Evolutionary conservation across 1,140 invertebrate genomes (phyloP), one percentile per base, ranked within the genome.

Genomic region (Saccostrea echinata): DNA sequence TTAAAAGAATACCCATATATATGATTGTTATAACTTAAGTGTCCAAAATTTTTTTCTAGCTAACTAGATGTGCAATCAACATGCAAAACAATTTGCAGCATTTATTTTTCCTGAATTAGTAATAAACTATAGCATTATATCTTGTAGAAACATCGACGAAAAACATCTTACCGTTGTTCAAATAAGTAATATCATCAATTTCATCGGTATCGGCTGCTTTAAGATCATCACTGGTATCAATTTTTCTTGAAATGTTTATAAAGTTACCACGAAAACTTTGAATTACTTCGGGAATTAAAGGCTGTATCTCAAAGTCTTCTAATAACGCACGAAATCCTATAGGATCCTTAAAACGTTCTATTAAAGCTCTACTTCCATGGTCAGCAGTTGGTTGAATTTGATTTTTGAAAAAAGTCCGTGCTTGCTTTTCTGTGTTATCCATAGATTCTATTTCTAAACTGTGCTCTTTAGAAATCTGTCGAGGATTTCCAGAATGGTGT

Each of bases 331-430:
- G 68, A 33, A 71, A 71, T 27, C 68, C 68, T 27, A 71, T 71
- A 16, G 68, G 68, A 18, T 71, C 68, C 27, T 71, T 71, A 71
- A 71, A 71, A 11, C 68, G 68, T 71, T 71, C 30, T 30, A 71
- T 71, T 33, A 71, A 16, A 30, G 68, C 68, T 16, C 13, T 71
- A 33, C 68, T 71, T 16, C 68, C 68, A 18, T 71, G 68, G 12
- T 71, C 68, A 27, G 16, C 13, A 11, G 8, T 71, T 1, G 12
- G 1, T 71, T 71, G 24, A 33, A 4, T 27, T 33, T 71, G 27
- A 30, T 71, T 33, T 27, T 71, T 71, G 9, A 18, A 8, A 61
- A 21, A 21, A 61, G 6, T 18, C n/a, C n/a, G 3, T 30, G 68
- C 16, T 16, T 71, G 27, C 12, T 33, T 27, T 0, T 30, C 2